These are phyloP conservation scores for Drosophila mayaguana DNA, from an alignment of 2,888 invertebrate genomes.

Conservation along the genomic window DNA sequence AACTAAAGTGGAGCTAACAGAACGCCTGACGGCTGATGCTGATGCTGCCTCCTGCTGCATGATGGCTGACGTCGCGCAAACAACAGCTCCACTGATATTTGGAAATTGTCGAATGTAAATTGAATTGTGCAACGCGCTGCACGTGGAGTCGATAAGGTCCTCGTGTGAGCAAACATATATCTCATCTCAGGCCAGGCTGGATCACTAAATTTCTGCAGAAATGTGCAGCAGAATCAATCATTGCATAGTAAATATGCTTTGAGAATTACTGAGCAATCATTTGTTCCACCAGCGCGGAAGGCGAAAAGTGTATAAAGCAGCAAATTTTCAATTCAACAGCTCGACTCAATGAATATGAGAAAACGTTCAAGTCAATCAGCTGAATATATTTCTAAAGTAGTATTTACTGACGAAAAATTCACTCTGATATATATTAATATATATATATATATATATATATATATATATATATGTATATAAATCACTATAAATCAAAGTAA, in stretches of 20 bases:
- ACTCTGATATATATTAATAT: neutral
- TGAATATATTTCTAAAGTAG: neutral
- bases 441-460: neutral
- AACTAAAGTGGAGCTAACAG: slow-evolving; percentile 63
- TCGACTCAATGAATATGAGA: neutral
- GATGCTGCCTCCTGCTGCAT: neutral
- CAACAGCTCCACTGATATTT: slow-evolving; percentile 25
- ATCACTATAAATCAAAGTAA: neutral
- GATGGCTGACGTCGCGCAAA: neutral
- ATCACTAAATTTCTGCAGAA: neutral
- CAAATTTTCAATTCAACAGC: slow-evolving; percentile 1
- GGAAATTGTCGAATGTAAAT: slow-evolving; percentile 19
- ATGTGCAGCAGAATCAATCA: slow-evolving; percentile 11
- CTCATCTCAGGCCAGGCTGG: neutral
- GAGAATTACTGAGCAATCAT: slow-evolving; percentile 5
- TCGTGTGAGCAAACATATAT: slow-evolving; percentile 14
- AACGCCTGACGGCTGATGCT: slow-evolving; percentile 9
- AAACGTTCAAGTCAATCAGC: neutral
- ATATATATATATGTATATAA: neutral
- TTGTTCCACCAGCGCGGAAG: neutral
- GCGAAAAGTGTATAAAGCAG: slow-evolving; percentile 10
- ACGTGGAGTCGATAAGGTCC: neutral
- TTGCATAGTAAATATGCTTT: slow-evolving; percentile 37
- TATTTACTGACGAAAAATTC: neutral
- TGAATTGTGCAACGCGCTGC: slow-evolving; percentile 27